Conservation (phyloP, 2,888 invertebrate genomes). For the Pollenia angustigena region DNA sequence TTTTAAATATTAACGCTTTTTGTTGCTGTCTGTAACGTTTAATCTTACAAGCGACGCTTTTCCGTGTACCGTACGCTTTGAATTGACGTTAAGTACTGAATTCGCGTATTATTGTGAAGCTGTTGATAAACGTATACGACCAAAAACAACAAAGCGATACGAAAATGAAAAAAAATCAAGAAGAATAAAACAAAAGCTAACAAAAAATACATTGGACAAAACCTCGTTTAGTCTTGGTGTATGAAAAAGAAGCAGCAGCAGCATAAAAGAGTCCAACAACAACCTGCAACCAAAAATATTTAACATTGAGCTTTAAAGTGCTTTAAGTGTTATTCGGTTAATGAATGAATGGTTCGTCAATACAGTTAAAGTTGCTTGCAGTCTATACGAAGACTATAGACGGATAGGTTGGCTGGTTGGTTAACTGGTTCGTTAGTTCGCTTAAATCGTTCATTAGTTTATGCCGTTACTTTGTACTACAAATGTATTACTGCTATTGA, state of each 20-base stretch:
- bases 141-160: conserved; percentile 75
- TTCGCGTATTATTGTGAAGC: conserved; percentile 74
- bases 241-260: neutral
- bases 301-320: conserved; percentile 34
- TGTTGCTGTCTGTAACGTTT: conserved; percentile 10
- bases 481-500: neutral
- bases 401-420: neutral
- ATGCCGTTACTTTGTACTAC: conserved; percentile 14
- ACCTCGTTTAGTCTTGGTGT: neutral
- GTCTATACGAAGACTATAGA: neutral
- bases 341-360: neutral
- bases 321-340: neutral
- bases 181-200: neutral
- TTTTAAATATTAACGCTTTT: conserved; percentile 54
- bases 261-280: conserved; percentile 29
- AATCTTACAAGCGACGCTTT: conserved; percentile 30
- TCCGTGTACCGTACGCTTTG: conserved; percentile 74
- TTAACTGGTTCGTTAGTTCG: neutral
- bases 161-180: conserved; percentile 35
- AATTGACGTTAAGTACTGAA: conserved; percentile 80
- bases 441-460: neutral
- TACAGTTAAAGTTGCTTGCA: conserved; percentile 8
- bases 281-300: conserved; percentile 21
- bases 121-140: conserved; percentile 79
- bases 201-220: conserved; percentile 20